Evolutionary conservation across 1,140 invertebrate genomes (phyloP), one percentile per base, ranked within the genome.

Genomic region (Neodiprion virginianus): DNA sequence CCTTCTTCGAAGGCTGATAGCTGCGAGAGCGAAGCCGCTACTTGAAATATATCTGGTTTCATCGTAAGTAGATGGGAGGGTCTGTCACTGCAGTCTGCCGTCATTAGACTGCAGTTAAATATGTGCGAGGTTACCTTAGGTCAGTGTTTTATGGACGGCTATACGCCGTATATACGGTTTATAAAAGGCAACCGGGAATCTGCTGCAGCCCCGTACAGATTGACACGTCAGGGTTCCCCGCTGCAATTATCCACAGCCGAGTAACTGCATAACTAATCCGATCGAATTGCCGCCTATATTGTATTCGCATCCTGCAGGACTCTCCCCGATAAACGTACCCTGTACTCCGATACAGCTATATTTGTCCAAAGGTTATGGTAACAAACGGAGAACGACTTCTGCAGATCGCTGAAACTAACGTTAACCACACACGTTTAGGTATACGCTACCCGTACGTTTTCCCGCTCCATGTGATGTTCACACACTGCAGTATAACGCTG

Each of bases 251-350:
- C 79, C 80, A 81, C 81, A 81, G 81, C 72, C 81, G 83, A 86
- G 76, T 82, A 80, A 82, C 79, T 82, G 81, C 84, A 84, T 83
- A 80, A 79, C 82, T 85, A 86, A 86, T 85, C 81, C 82, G 80
- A 84, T 83, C 77, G 78, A 83, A 84, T 84, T 80, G 80, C 79
- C 72, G 61, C 73, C 77, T 75, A 78, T 78, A 79, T 80, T 79
- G 79, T 81, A 77, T 78, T 70, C 67, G 67, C 72, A 68, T 17
- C 74, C 47, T 69, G 75, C 68, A 53, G 72, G 71, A 48, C 70
- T 61, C 53, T 61, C 53, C 11, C 53, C 53, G n/a, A 61, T 61
- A 61, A 61, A 61, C 28, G 28, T 40, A 40, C 28, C 28, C 28
- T 40, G 5, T 40, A 40, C 5, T 40, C 28, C 5, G 28, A 40